These are phyloP conservation scores for Orchesella flavescens DNA, from an alignment of 2,888 invertebrate genomes.

Conservation along the genomic window DNA sequence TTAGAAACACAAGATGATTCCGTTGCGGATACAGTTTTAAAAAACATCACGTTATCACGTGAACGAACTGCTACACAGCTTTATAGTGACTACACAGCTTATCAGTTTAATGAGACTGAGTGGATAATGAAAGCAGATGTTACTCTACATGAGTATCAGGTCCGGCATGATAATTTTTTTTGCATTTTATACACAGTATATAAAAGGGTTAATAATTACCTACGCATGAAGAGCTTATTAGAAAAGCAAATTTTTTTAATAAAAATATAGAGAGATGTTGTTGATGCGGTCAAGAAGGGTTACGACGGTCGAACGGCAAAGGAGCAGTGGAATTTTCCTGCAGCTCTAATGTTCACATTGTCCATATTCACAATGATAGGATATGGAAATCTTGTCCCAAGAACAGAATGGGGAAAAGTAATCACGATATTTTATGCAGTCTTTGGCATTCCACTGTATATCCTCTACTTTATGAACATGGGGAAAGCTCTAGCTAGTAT, in stretches of 20 bases:
- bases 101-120: slow-evolving; percentile 81
- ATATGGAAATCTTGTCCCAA: slow-evolving; percentile 89
- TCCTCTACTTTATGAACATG: slow-evolving; percentile 91
- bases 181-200: no score
- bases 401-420: slow-evolving; percentile 85
- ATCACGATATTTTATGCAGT: slow-evolving; percentile 89
- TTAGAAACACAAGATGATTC: slow-evolving; percentile 81
- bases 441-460: slow-evolving; percentile 89
- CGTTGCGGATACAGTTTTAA: slow-evolving; percentile 71
- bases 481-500: slow-evolving; percentile 88
- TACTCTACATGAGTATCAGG: slow-evolving; percentile 81
- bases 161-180: not conserved
- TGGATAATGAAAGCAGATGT: slow-evolving; percentile 80
- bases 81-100: slow-evolving; percentile 81
- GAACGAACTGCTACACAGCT: slow-evolving; percentile 76
- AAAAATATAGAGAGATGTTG: slow-evolving; percentile 77
- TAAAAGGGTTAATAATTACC: no score
- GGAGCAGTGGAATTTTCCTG: slow-evolving; percentile 89
- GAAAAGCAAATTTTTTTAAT: not conserved
- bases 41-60: slow-evolving; percentile 64
- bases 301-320: slow-evolving; percentile 81
- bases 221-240: no score
- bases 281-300: slow-evolving; percentile 79
- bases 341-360: slow-evolving; percentile 89
- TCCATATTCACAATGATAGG: slow-evolving; percentile 95